Conservation (phyloP, 2,888 invertebrate genomes). For the Tenthredo amoena region DNA sequence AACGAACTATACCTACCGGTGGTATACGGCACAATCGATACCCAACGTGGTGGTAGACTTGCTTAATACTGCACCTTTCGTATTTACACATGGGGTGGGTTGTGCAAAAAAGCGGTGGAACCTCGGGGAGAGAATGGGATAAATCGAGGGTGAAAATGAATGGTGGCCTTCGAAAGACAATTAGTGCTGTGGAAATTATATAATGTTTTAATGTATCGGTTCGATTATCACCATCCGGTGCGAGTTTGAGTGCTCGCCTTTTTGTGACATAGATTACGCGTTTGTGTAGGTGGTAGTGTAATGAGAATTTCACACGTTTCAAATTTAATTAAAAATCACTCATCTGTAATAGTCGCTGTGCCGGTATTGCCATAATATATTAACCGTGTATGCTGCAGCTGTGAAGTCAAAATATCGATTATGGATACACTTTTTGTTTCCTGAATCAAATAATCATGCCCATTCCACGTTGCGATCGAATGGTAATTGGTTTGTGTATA, state of each 20-base stretch:
- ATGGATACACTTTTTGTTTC: slow-evolving; percentile 17
- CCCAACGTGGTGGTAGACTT: not conserved
- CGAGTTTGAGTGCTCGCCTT: not conserved
- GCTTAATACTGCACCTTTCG: not conserved
- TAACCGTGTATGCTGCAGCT: slow-evolving; percentile 35
- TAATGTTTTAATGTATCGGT: slow-evolving; percentile 37
- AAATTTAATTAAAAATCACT: slow-evolving; percentile 46
- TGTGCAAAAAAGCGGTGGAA: not conserved
- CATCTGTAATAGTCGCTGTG: not conserved
- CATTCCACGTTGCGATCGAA: not conserved
- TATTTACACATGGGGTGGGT: slow-evolving; percentile 22
- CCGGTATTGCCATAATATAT: slow-evolving; percentile 31
- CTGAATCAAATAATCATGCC: not conserved
- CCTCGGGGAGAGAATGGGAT: not conserved
- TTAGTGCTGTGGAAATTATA: slow-evolving; percentile 27
- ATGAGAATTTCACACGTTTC: slow-evolving; percentile 41
- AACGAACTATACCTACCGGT: not conserved
- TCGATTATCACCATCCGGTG: slow-evolving; percentile 42
- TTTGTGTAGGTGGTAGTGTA: slow-evolving; percentile 24
- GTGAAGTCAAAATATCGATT: slow-evolving; percentile 29
- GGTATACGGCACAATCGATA: slow-evolving; percentile 23
- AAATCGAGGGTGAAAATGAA: slow-evolving; percentile 12
- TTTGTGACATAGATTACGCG: slow-evolving; percentile 14
- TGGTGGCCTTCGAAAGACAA: slow-evolving; percentile 10
- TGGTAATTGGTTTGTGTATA: slow-evolving; percentile 20